Percentiles rank a stretch among this genome's conserved stretches.
Evolutionary conservation across 2,797 vertebrate species (phyloP).

Genomic region (Tiaroga cobitis): DNA sequence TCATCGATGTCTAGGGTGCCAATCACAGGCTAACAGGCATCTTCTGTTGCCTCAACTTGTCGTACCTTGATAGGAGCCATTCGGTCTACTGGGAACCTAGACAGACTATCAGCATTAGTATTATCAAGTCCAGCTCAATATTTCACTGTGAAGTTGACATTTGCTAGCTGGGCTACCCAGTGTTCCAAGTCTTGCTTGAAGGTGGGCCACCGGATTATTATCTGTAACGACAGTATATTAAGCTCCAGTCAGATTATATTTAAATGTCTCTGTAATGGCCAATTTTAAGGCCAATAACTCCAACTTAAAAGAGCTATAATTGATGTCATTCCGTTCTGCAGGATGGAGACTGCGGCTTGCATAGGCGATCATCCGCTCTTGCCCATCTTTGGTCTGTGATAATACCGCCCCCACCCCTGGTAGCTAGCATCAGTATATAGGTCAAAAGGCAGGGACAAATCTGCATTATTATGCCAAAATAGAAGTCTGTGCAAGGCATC

Average conservation of each 20-base stretch:
- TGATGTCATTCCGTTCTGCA: constrained; percentile 13
- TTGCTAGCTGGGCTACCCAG: constrained; percentile 30
- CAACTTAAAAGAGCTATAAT: constrained; percentile 42
- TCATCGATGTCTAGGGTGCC: no score
- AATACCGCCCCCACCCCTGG: constrained; percentile 28
- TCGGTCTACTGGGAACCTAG: not conserved
- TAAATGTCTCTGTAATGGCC: constrained; percentile 6
- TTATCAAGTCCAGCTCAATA: constrained; percentile 7
- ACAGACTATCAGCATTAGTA: constrained; percentile 16
- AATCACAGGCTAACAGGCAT: not conserved
- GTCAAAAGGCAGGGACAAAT: constrained; percentile 13
- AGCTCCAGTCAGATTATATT: constrained; percentile 30
- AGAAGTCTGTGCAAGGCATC: not conserved
- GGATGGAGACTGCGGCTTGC: constrained; percentile 6
- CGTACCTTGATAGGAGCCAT: no score
- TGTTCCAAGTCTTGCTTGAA: not conserved
- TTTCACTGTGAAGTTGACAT: constrained; percentile 33
- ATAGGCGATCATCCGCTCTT: constrained; percentile 29
- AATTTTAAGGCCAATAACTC: not conserved
- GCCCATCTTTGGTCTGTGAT: not conserved
- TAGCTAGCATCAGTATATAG: constrained; percentile 43
- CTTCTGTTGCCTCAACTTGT: not conserved
- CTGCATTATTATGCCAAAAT: not conserved
- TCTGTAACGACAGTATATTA: constrained; percentile 5
- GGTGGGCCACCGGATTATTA: constrained; percentile 12